These are phyloP conservation scores for Ptilodon capucinus DNA, from an alignment of 2,888 invertebrate genomes.

Conservation along the genomic window DNA sequence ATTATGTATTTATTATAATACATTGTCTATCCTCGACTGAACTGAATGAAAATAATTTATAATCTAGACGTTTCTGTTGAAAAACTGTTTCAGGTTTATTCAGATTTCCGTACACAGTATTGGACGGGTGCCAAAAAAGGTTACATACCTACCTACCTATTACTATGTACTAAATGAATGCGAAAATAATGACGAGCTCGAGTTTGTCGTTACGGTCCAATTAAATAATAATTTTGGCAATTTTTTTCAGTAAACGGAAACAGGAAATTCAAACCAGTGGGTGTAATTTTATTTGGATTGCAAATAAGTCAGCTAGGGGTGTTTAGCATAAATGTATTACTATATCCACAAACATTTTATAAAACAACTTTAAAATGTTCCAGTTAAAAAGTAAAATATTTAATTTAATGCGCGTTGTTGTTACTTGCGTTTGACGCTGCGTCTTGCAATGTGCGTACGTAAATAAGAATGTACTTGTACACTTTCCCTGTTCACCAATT, in stretches of 20 bases:
- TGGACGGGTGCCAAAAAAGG: constrained; percentile 52
- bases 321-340: too few relatives aligned
- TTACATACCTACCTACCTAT: constrained; percentile 48
- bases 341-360: constrained; percentile 7
- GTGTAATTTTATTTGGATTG: constrained; percentile 1
- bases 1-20: constrained; percentile 39
- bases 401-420: too few relatives aligned
- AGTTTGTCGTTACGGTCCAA: neutral
- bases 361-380: too few relatives aligned
- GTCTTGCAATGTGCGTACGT: too few relatives aligned
- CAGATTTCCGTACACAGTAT: constrained; percentile 30
- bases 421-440: too few relatives aligned
- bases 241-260: neutral
- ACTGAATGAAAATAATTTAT: constrained; percentile 29
- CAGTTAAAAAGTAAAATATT: too few relatives aligned
- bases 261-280: neutral
- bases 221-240: neutral
- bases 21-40: constrained; percentile 20
- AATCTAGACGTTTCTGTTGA: constrained; percentile 14
- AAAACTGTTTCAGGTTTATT: constrained; percentile 19
- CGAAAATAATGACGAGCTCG: constrained; percentile 10
- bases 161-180: constrained; percentile 10
- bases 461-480: too few relatives aligned
- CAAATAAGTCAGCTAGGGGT: too few relatives aligned
- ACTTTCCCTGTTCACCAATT: too few relatives aligned